Base-by-base conservation (phyloP, 2,797 vertebrate genomes). In the Epinephelus coioides region DNA sequence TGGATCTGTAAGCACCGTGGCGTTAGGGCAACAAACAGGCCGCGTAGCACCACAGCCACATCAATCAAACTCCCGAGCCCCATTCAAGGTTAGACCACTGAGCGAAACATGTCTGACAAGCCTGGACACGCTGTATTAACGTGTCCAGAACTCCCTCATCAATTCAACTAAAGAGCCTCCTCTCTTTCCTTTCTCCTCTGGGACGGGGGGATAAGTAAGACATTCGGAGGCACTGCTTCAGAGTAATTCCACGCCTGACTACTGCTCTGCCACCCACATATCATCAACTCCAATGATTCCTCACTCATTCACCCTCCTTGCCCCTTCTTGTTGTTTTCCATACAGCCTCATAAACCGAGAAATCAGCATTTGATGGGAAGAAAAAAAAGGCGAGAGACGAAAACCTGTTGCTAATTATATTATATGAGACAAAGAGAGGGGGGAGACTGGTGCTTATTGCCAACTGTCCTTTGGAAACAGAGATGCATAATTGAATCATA, bases 21-120 rank as follows among this genome's bases (percentile, higher is more conserved):
- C 55, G 51, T 89, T 83, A 66, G 79, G 86, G 79, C 79, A 89
- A 89, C 88, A 92, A 90, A 90, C 89, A 88, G 85, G 84, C 78
- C 38, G 54, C 44, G 21, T 61, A 73, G 18, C 61, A 85, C 68
- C 60, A 69, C 38, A 10, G 85, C 70, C 78, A 83, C 93, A 94
- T 95, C 94, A 91, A 92, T 95, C 93, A 93, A 89, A 92, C 89
- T 90, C 77, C 84, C 56, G 66, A 83, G 79, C 73, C 66, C 81
- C 72, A 89, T 92, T 94, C 92, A 91, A 79, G 79, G 84, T 86
- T 87, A 76, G 84, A 90, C 78, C 88, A 81, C 80, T 75, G 84
- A 94, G 79, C 69, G 81, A 88, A 93, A 92, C 88, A 85, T 77
- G 89, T 88, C 88, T 88, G 88, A 93, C 92, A 89, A 88, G 83